Conservation (phyloP, 2,888 invertebrate species). For the Caradrina clavipalpis region DNA sequence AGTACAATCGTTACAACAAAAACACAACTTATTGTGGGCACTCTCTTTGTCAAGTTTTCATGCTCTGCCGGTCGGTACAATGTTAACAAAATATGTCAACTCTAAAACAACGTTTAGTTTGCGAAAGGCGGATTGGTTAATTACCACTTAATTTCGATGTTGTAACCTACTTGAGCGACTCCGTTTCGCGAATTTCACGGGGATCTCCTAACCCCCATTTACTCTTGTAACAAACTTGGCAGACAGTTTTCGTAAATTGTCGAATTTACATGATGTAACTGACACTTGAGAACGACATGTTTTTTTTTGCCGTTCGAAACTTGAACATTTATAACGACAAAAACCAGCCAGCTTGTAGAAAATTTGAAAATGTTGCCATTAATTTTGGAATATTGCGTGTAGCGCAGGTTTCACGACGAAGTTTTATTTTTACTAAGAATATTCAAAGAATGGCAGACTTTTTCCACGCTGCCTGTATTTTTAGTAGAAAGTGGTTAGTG, state of each 20-base stretch:
- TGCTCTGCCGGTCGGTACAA: constrained; percentile 73
- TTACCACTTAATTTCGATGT: constrained; percentile 34
- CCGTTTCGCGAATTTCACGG: constrained; percentile 1
- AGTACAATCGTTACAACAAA: constrained; percentile 67
- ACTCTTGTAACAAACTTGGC: constrained; percentile 5
- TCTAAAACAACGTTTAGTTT: constrained; percentile 29
- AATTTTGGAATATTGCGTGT: constrained; percentile 38
- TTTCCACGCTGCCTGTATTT: constrained; percentile 42
- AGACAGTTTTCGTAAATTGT: constrained; percentile 34
- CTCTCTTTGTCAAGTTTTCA: constrained; percentile 77
- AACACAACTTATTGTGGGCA: constrained; percentile 70
- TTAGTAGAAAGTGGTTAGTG: constrained; percentile 54
- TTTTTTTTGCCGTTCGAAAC: constrained; percentile 12
- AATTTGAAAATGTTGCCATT: constrained; percentile 42
- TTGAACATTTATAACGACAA: constrained; percentile 29
- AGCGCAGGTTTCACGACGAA: constrained; percentile 29
- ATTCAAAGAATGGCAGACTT: constrained; percentile 39
- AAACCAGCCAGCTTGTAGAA: constrained; percentile 27
- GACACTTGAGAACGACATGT: not conserved
- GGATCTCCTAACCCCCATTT: not conserved
- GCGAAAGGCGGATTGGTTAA: constrained; percentile 17
- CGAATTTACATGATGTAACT: not conserved
- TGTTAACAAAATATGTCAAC: constrained; percentile 59
- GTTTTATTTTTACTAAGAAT: constrained; percentile 37
- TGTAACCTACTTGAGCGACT: constrained; percentile 27